Conservation (phyloP, 2,888 invertebrate species). For the Chloroclystis v-ata region DNA sequence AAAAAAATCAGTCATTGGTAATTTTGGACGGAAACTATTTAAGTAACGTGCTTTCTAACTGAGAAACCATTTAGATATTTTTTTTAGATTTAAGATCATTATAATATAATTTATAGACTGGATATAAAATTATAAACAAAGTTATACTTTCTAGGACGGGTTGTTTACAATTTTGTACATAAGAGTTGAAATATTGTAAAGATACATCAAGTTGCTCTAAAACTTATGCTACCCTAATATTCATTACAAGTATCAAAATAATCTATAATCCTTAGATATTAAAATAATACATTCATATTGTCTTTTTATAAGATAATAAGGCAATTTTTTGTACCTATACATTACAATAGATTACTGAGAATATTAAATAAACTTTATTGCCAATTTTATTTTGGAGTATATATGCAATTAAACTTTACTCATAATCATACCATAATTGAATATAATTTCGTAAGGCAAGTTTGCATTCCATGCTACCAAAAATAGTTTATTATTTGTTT, state of each 20-base stretch:
- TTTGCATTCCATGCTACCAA: conserved; percentile 56
- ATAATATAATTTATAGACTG: background rate
- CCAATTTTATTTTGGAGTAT: conserved; percentile 2
- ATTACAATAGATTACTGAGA: background rate
- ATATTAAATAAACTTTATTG: conserved; percentile 1
- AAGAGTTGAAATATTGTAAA: conserved; percentile 3
- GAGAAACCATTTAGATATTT: conserved; percentile 41
- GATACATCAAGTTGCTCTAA: background rate
- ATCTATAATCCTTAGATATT: conserved; percentile 1
- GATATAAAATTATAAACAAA: conserved; percentile 4
- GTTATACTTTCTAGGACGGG: conserved; percentile 46
- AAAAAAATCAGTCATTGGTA: conserved; percentile 68
- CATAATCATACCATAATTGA: conserved; percentile 26
- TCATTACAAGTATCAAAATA: conserved; percentile 4
- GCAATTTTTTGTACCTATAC: background rate
- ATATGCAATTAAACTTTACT: conserved; percentile 10
- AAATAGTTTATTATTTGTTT: conserved; percentile 10
- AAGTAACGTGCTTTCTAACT: conserved; percentile 59
- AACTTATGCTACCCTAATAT: background rate
- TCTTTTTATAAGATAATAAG: conserved; percentile 6
- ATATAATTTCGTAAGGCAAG: conserved; percentile 45
- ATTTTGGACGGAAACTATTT: conserved; percentile 75
- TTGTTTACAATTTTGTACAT: conserved; percentile 14
- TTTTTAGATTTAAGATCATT: background rate
- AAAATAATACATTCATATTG: conserved; percentile 8